Conservation (phyloP, 2,888 invertebrate species). For the Meteorus colon region DNA sequence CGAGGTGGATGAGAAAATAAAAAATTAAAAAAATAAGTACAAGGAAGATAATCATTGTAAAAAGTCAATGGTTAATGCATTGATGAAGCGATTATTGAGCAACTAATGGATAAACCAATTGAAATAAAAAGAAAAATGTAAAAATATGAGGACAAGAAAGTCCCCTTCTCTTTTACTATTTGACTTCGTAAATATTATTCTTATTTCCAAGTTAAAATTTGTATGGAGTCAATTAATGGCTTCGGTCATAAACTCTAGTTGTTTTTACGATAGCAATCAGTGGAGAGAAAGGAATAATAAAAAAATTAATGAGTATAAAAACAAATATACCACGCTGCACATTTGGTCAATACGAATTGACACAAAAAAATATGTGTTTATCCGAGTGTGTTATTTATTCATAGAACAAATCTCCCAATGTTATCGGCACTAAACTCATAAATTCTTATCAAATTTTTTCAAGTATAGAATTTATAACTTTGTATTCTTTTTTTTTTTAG, state of each 20-base stretch:
- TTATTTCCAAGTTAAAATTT: not conserved
- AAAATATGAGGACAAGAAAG: not conserved
- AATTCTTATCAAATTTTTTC: not conserved
- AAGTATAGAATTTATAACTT: not conserved
- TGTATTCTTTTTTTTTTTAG: not conserved
- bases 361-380: not conserved
- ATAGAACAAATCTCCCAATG: too few relatives aligned
- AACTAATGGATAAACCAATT: not conserved
- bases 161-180: not conserved
- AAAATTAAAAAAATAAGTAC: not conserved
- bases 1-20: not conserved
- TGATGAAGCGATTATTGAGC: not conserved
- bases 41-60: not conserved
- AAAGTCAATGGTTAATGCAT: constrained; percentile 11
- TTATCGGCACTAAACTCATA: too few relatives aligned
- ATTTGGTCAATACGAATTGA: not conserved
- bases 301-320: not conserved
- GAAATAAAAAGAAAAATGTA: not conserved
- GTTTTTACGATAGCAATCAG: not conserved
- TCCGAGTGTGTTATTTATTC: not conserved
- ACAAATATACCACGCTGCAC: not conserved
- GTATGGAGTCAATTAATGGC: not conserved
- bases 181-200: not conserved
- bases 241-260: not conserved
- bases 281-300: not conserved